These are phyloP conservation scores for Agrypnus murinus DNA, from an alignment of 2,888 invertebrate genomes.

Conservation along the genomic window DNA sequence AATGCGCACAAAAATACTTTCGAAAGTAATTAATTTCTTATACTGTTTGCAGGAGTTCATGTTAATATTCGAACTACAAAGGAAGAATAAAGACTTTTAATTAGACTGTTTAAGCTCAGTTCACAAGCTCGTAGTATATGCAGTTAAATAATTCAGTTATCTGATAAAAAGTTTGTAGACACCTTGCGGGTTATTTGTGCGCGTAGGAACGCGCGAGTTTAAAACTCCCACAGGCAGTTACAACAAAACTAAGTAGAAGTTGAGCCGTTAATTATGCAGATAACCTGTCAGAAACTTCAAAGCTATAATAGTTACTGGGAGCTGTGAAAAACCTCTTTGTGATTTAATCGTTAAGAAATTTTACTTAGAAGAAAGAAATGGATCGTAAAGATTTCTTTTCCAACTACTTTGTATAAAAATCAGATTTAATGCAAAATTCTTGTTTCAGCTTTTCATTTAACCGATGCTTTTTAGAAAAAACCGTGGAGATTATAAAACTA, in stretches of 20 bases:
- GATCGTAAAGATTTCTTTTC: too few relatives aligned
- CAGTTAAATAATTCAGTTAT: constrained; percentile 8
- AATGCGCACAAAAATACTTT: constrained; percentile 9
- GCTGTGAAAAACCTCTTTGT: not conserved
- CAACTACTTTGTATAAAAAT: too few relatives aligned
- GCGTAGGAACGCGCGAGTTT: constrained; percentile 10
- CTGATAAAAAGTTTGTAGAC: constrained; percentile 25
- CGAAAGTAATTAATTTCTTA: constrained; percentile 10
- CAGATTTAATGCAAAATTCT: too few relatives aligned
- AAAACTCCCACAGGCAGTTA: constrained; percentile 18
- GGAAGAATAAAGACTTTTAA: not conserved
- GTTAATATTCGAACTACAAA: too few relatives aligned
- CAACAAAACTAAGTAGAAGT: constrained; percentile 10
- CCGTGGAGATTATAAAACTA: too few relatives aligned
- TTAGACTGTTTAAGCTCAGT: not conserved
- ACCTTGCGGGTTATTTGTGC: constrained; percentile 11
- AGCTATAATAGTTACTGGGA: not conserved
- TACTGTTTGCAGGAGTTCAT: too few relatives aligned
- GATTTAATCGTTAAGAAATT: not conserved
- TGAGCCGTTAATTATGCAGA: constrained; percentile 19
- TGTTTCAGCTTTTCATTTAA: too few relatives aligned
- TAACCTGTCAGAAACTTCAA: constrained; percentile 6
- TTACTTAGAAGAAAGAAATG: not conserved
- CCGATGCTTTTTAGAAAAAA: too few relatives aligned
- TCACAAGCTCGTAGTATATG: not conserved